Percentiles rank a stretch among this genome's conserved stretches.
Evolutionary conservation across 2,797 vertebrate species (phyloP).

Genomic region (Clarias laeviceps): DNA sequence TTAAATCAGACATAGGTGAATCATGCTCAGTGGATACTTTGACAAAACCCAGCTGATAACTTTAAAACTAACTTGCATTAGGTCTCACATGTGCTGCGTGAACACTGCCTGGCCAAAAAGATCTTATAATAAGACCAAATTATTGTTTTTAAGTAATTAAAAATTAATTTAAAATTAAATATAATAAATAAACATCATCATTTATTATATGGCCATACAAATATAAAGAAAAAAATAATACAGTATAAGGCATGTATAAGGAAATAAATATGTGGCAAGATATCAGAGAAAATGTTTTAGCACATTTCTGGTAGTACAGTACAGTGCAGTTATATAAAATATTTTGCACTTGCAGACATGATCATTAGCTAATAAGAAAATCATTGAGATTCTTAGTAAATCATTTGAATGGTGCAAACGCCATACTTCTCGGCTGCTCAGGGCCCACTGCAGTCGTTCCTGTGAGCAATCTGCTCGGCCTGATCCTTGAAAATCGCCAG

Average conservation of each 20-base stretch:
- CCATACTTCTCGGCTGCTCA: too few relatives aligned
- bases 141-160: background rate
- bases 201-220: too few relatives aligned
- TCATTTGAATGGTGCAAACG: too few relatives aligned
- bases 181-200: too few relatives aligned
- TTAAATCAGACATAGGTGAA: background rate
- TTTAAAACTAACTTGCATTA: too few relatives aligned
- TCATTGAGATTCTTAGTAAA: background rate
- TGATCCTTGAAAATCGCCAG: too few relatives aligned
- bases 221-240: too few relatives aligned
- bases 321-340: background rate
- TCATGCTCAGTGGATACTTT: background rate
- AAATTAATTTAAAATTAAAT: too few relatives aligned
- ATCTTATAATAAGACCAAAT: background rate
- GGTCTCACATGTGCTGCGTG: background rate
- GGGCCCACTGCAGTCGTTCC: too few relatives aligned
- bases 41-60: background rate
- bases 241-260: too few relatives aligned
- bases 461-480: too few relatives aligned
- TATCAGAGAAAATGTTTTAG: background rate
- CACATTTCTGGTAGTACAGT: background rate
- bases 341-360: background rate
- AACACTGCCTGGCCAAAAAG: background rate
- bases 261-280: background rate
- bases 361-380: background rate